Base-by-base conservation (phyloP, 2,888 invertebrate species). In the Phlogophora meticulosa region DNA sequence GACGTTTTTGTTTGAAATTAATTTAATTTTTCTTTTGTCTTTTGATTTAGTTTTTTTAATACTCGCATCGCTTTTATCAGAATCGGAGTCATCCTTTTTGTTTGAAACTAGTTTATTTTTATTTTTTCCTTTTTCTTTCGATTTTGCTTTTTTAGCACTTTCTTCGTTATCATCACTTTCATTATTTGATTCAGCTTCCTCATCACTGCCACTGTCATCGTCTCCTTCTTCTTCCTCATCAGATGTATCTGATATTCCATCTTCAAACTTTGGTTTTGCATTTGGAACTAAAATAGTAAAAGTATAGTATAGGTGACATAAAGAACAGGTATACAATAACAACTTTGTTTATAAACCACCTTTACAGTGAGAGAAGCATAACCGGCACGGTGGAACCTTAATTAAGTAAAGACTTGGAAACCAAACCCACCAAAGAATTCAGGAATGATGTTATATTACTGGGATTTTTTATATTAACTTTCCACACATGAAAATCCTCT, bases 191-290 rank as follows among this genome's bases (percentile, higher is more conserved):
- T 28, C 28, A 28, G 28, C 28, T 28, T 28, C 28, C 43, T 53
- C n/a, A 22, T 73, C 49, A 62, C 53, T 71, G 22, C 75, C 63
- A 43, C 60, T 61, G 2, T 76, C 81, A 48, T 78, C 64, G 40
- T 93, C 87, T 65, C 87, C 89, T 46, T 93, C 89, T 76, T 85
- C 84, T 10, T 82, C 86, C 48, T 88, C 89, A 45, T 91, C 92
- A 53, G 93, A 94, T 43, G 91, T 92, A 64, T 94, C 94, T 1
- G 94, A 94, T 75, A 94, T 82, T 0, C 94, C 94, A 65, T 93
- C 94, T 22, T 94, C 87, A 43, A 90, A 94, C 73, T 93, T 92
- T 7, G 90, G 90, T 78, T 92, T 93, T 3, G 91, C 85, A 49
- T 94, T 94, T 48, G 94, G 94, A 32, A 94, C 95, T 95, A 77